Base-by-base conservation (phyloP, 1,140 invertebrate species). In the Daktulosphaira vitifoliae region DNA sequence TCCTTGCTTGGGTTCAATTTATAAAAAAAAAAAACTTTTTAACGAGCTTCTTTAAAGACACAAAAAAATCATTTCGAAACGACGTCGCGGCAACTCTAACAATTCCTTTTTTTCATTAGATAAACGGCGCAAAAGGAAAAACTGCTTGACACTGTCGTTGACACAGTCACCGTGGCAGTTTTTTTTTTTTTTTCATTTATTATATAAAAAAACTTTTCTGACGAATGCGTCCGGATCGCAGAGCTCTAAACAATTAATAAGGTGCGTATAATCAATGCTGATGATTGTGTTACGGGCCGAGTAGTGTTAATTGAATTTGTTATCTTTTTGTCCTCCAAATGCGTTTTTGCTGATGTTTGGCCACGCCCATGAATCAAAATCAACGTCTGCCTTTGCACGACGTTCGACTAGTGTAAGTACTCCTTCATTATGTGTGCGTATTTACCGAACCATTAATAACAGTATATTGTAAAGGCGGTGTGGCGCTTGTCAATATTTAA, bases 161-260 rank as follows among this genome's bases (percentile, higher is more conserved):
- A 59, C 15, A 39, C n/a, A 11, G 13, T 26, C 54, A 26, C 8
- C 4, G 38, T 29, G n/a, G 9, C 9, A 15, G 15, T 25, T 65
- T 29, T 54, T 65, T 65, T 46, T 22, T 54, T 53, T 56, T 37
- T 54, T 52, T 56, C 65, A 44, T 44, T 65, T 29, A 64, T 65
- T 53, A 38, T 37, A 33, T 68, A 46, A 49, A 37, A 49, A 48
- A 50, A 20, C 38, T 33, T 33, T 5, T 5, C 29, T 11, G 29
- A 33, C 11, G n/a, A n/a, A 5, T 33, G 5, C 29, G 11, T 5
- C 29, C 29, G 29, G 29, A 33, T 33, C 29, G 29, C 29, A 33
- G 29, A 33, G 29, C 29, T 33, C 29, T 11, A 33, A 33, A 33
- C 5, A 5, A 11, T 33, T 11, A 6, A 5, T 33, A 33, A 33